These are phyloP conservation scores for Leptodactylus fallax DNA, from an alignment of 2,797 vertebrate species.

Conservation along the genomic window DNA sequence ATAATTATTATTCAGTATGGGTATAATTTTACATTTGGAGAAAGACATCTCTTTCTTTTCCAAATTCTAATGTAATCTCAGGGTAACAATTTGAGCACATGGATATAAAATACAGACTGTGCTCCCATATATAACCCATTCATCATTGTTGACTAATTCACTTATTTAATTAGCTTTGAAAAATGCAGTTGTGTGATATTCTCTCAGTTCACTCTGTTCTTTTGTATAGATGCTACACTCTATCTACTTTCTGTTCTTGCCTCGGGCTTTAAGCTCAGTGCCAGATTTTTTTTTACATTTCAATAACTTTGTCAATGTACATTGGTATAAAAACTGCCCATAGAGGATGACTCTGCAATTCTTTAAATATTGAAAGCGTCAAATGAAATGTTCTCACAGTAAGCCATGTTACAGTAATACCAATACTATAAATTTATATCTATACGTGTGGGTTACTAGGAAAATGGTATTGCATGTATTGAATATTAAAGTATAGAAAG, in stretches of 20 bases:
- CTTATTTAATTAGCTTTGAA: constrained; percentile 29
- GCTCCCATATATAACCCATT: constrained; percentile 1
- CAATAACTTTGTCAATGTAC: constrained; percentile 13
- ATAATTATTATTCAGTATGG: background rate
- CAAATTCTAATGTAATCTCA: background rate
- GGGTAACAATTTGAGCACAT: background rate
- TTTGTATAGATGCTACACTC: constrained; percentile 11
- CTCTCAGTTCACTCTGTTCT: constrained; percentile 4
- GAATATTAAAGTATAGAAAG: background rate
- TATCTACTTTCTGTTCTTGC: constrained; percentile 23
- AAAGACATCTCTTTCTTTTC: background rate
- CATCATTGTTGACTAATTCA: constrained; percentile 15
- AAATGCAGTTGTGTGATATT: background rate
- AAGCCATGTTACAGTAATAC: background rate
- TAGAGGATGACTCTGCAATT: constrained; percentile 9
- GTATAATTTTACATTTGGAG: background rate
- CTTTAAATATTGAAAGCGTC: constrained; percentile 21
- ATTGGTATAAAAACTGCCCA: constrained; percentile 10
- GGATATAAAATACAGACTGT: background rate
- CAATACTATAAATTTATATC: background rate
- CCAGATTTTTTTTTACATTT: constrained; percentile 7
- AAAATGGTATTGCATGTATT: background rate
- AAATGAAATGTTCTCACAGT: background rate
- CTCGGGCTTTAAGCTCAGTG: constrained; percentile 20
- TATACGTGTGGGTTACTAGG: background rate